Conservation (phyloP, 1,140 invertebrate genomes). For the Idris sp. region DNA sequence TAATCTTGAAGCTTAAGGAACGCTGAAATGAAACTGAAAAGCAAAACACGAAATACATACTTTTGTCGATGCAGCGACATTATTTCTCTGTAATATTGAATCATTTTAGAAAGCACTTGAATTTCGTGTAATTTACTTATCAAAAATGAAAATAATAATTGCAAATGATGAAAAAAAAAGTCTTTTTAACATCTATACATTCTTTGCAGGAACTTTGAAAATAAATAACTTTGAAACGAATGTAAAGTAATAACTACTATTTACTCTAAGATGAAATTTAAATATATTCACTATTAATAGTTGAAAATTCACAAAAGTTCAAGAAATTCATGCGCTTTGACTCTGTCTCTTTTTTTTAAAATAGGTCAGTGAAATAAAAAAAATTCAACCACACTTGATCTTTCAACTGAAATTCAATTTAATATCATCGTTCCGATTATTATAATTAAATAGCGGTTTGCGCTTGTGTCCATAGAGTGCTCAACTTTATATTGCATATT, state of each 20-base stretch:
- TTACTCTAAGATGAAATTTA: conserved; percentile 6
- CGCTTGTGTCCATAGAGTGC: conserved; percentile 56
- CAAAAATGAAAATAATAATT: no score
- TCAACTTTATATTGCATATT: conserved; percentile 54
- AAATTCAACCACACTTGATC: no score
- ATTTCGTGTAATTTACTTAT: conserved; percentile 47
- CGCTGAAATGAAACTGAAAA: neutral
- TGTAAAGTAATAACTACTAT: conserved; percentile 3
- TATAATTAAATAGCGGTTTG: conserved; percentile 41
- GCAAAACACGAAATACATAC: conserved; percentile 11
- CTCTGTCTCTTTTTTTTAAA: no score
- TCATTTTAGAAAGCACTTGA: conserved; percentile 58
- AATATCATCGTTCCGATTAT: conserved; percentile 34
- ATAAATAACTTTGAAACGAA: conserved; percentile 18
- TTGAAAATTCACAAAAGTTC: conserved; percentile 13
- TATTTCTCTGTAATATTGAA: conserved; percentile 68
- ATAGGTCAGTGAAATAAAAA: no score
- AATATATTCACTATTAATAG: conserved; percentile 2
- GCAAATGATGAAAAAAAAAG: conserved; percentile 1
- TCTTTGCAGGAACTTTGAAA: no score
- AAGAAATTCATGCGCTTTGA: conserved; percentile 23
- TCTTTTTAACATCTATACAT: conserved; percentile 16
- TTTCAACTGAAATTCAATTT: conserved; percentile 10
- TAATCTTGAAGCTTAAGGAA: conserved; percentile 93
- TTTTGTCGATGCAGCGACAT: conserved; percentile 43